These are phyloP conservation scores for Carcina quercana DNA, from an alignment of 2,888 invertebrate species.

Conservation along the genomic window DNA sequence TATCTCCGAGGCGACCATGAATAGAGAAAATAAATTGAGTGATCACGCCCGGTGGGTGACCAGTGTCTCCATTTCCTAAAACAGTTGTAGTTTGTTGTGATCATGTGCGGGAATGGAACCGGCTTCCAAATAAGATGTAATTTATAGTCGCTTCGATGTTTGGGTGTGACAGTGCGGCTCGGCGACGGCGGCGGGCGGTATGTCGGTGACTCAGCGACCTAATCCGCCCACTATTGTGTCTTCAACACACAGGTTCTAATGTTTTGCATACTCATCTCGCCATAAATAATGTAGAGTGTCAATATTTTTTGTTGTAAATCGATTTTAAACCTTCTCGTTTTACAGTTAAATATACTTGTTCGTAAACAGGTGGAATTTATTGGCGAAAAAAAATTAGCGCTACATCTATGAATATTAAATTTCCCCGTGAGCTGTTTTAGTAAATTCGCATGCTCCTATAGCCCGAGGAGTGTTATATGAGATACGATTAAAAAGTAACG, in stretches of 20 bases:
- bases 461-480: conserved; percentile 5
- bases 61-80: no score
- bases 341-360: conserved; percentile 24
- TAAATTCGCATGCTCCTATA: conserved; percentile 3
- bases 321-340: conserved; percentile 21
- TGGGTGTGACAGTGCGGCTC: no score
- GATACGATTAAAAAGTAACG: conserved; percentile 8
- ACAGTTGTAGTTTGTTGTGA: conserved; percentile 16
- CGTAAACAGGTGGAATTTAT: conserved; percentile 10
- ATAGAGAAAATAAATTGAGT: no score
- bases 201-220: conserved; percentile 42
- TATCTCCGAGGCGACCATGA: no score
- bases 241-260: conserved; percentile 25
- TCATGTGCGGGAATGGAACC: no score
- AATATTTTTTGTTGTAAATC: conserved; percentile 21
- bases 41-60: no score
- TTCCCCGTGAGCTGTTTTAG: conserved; percentile 5
- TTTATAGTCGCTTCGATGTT: conserved; percentile 40
- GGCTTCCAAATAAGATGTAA: conserved; percentile 32
- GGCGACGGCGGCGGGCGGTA: conserved; percentile 36
- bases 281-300: conserved; percentile 26
- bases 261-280: conserved; percentile 37
- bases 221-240: conserved; percentile 38
- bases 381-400: conserved; percentile 9
- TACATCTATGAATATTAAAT: conserved; percentile 11